Conservation (phyloP, 1,140 invertebrate species). For the Steinernema feltiae region DNA sequence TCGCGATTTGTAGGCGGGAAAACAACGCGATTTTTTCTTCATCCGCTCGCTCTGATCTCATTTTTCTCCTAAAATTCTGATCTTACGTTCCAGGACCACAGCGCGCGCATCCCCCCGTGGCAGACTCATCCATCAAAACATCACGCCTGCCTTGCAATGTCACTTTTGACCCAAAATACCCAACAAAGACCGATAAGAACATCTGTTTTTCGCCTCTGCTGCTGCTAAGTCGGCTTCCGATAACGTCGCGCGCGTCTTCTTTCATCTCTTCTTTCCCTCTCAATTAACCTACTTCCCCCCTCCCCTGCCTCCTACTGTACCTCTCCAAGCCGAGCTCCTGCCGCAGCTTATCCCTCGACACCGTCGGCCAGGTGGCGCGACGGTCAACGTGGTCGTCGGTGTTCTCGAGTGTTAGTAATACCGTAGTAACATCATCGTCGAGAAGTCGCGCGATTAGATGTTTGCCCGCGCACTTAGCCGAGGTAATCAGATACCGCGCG, state of each 20-base stretch:
- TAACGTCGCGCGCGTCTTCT: not conserved
- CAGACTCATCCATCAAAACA: not conserved
- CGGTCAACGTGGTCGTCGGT: too few relatives aligned
- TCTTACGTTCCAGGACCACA: not conserved
- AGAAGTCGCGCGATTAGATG: conserved; percentile 11
- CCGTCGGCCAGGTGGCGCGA: not conserved
- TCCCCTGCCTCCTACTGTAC: too few relatives aligned
- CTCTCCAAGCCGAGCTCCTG: not conserved
- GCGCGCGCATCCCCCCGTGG: too few relatives aligned
- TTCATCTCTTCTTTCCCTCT: too few relatives aligned
- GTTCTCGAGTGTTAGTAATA: conserved; percentile 7
- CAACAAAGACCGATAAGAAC: not conserved
- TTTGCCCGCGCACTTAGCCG: conserved; percentile 13
- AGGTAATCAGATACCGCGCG: conserved; percentile 10
- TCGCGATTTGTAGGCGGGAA: too few relatives aligned
- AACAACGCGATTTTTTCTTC: too few relatives aligned
- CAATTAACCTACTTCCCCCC: not conserved
- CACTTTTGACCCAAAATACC: not conserved
- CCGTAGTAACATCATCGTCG: conserved; percentile 3
- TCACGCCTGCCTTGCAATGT: not conserved
- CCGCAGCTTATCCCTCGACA: not conserved
- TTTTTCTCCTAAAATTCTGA: not conserved
- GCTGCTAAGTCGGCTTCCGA: not conserved
- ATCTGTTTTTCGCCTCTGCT: not conserved
- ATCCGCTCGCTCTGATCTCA: too few relatives aligned